Conservation (phyloP, 2,888 invertebrate species). For the Oeneis ivallda region DNA sequence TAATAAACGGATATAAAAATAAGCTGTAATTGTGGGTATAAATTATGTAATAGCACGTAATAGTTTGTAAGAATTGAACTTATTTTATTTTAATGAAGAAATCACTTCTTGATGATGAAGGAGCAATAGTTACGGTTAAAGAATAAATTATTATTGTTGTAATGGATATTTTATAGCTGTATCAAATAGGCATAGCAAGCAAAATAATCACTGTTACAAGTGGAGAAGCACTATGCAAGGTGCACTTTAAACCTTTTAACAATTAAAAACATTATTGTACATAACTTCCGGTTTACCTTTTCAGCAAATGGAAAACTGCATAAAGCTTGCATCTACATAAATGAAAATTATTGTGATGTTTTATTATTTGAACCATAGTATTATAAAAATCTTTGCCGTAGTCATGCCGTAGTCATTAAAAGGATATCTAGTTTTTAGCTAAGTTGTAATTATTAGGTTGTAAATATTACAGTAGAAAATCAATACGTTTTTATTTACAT, state of each 20-base stretch:
- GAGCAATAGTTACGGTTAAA: not conserved
- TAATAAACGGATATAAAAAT: too few relatives aligned
- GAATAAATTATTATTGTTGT: not conserved
- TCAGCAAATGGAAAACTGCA: conserved; percentile 8
- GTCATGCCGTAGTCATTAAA: too few relatives aligned
- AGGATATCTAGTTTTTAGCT: too few relatives aligned
- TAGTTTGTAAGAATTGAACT: too few relatives aligned
- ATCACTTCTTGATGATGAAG: not conserved
- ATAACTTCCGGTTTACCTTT: conserved; percentile 1
- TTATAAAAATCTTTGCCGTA: too few relatives aligned
- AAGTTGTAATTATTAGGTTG: too few relatives aligned
- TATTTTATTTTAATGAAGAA: too few relatives aligned
- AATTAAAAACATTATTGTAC: conserved; percentile 15
- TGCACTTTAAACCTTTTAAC: conserved; percentile 15
- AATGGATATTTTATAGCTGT: not conserved
- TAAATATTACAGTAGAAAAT: too few relatives aligned
- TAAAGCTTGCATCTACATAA: conserved; percentile 11
- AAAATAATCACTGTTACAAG: conserved; percentile 11
- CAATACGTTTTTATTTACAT: too few relatives aligned
- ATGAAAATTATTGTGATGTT: not conserved
- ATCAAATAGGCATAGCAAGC: not conserved
- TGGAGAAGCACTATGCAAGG: conserved; percentile 12
- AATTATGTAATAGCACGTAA: too few relatives aligned
- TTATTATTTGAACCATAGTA: not conserved
- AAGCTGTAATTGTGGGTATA: too few relatives aligned